Evolutionary conservation across 2,888 invertebrate species (phyloP).

Genomic region (Dynastes maya): DNA sequence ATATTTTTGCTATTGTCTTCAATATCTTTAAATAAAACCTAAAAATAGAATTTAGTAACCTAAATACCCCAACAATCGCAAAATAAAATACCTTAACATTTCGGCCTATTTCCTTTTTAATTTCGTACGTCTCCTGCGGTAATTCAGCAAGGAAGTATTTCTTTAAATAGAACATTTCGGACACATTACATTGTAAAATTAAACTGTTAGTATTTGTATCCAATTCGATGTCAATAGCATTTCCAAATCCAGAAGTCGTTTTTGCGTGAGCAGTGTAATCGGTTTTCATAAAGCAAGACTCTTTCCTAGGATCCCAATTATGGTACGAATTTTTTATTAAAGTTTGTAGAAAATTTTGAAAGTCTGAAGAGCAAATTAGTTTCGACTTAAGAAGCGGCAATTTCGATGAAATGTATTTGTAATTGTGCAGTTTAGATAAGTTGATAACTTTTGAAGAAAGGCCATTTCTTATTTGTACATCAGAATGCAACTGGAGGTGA

Average conservation of each 20-base stretch:
- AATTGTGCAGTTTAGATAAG: conserved; percentile 41
- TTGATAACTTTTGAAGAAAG: conserved; percentile 37
- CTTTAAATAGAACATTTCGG: conserved; percentile 60
- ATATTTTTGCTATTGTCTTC: conserved; percentile 15
- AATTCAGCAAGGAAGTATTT: conserved; percentile 59
- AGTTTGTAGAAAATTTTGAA: conserved; percentile 59
- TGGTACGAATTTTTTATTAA: conserved; percentile 64
- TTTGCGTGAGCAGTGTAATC: conserved; percentile 56
- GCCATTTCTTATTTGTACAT: conserved; percentile 7
- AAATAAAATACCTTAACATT: conserved; percentile 19
- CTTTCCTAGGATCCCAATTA: conserved; percentile 60
- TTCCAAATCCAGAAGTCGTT: conserved; percentile 56
- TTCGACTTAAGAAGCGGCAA: conserved; percentile 56
- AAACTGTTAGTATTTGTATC: conserved; percentile 58
- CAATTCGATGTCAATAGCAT: conserved; percentile 57
- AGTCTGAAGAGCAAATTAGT: conserved; percentile 57
- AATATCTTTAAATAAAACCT: conserved; percentile 33
- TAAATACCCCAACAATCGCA: not conserved
- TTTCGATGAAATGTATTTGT: conserved; percentile 6
- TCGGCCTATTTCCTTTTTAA: conserved; percentile 8
- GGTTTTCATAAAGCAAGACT: conserved; percentile 59
- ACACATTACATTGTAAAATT: conserved; percentile 56
- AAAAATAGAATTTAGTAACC: not conserved
- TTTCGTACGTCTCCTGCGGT: conserved; percentile 23
- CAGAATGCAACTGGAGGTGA: conserved; percentile 59